Base-by-base conservation (phyloP, 1,140 invertebrate genomes). In the Euura saliciscinereae region DNA sequence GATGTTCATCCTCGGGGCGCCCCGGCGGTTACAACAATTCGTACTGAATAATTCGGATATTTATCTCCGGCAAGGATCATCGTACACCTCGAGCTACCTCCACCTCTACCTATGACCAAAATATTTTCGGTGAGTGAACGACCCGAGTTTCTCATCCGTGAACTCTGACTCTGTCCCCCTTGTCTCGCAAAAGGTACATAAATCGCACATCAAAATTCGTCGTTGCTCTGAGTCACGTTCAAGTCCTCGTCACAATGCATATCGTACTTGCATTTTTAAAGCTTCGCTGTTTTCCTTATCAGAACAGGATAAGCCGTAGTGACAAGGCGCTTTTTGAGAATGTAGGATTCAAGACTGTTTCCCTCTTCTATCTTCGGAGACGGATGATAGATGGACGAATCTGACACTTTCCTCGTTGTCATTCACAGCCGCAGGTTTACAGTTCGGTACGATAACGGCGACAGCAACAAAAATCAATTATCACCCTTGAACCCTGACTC, bases 21-120 rank as follows among this genome's bases (percentile, higher is more conserved):
- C 51, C 8, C 51, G 51, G 51, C 51, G 46, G 28, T 28, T 28
- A 7, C 8, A 8, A 59, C 51, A 44, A 67, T 28, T 67, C 66
- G 28, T 67, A 67, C 43, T 11, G 66, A 67, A 67, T 67, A 67
- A 67, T 67, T 67, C 43, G 66, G 13, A 67, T 67, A 67, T 67
- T 67, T 67, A 67, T 67, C 66, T 42, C 28, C 28, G 66, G 43
- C 66, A 67, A 28, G 28, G 66, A 67, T 67, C 59, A 28, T 28
- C 13, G 51, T 59, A 59, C 51, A 59, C 51, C 5, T 59, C 51
- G 51, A 8, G 11, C 59, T 10, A 13, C 11, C 66, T 44, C 66
- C 8, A 28, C 28, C 2, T n/a, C 51, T n/a, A n/a, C 51, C 5
- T 59, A 11, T 11, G 10, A 6, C 51, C 51, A 28, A 28, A 28